Percentiles rank a stretch among this genome's conserved stretches.
These are phyloP conservation scores for Meteorus sp. DNA, from an alignment of 1,140 invertebrate species.

Conservation along the genomic window DNA sequence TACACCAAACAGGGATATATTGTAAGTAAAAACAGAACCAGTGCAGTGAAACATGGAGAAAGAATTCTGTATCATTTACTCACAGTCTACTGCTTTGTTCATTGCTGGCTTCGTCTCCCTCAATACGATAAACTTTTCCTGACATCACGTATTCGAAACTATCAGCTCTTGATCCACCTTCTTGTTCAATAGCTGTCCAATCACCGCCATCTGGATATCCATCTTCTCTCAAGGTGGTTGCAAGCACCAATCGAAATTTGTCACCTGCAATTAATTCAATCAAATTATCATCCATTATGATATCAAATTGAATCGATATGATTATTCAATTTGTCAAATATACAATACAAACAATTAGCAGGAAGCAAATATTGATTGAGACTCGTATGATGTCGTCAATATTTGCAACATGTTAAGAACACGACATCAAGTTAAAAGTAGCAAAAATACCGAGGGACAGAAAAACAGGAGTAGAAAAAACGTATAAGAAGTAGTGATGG, in stretches of 20 bases:
- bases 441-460: background rate
- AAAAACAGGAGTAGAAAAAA: conserved; percentile 2
- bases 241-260: conserved; percentile 92
- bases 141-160: conserved; percentile 99
- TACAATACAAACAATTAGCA: background rate
- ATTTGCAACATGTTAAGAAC: background rate
- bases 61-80: conserved; percentile 52
- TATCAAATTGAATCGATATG: no score
- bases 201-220: conserved; percentile 94
- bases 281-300: no score
- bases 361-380: background rate
- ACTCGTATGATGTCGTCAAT: background rate
- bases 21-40: background rate
- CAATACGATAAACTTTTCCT: conserved; percentile 98
- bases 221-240: conserved; percentile 93
- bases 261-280: conserved; percentile 63
- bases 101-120: conserved; percentile 91
- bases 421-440: conserved; percentile 3
- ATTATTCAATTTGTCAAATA: background rate
- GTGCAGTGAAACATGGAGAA: background rate
- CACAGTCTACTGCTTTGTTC: conserved; percentile 84
- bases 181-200: conserved; percentile 82
- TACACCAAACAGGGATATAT: no score
- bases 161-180: conserved; percentile 85
- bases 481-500: conserved; percentile 3